Conservation (phyloP, 1,140 invertebrate species). For the Hormaphis cornu region DNA sequence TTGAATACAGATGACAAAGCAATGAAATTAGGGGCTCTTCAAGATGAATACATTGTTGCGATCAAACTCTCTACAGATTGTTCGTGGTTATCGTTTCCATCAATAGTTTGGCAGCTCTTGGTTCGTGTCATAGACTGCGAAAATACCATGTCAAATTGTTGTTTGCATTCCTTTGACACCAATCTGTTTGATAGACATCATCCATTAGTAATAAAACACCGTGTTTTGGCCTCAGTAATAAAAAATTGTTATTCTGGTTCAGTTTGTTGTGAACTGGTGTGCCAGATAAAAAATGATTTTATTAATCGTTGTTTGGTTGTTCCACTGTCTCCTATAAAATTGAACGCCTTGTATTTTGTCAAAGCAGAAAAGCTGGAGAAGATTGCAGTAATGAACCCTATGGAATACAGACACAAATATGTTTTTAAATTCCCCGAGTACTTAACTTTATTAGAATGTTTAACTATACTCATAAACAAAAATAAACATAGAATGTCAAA, state of each 20-base stretch:
- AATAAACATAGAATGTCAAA: slow-evolving; percentile 22
- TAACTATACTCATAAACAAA: neutral
- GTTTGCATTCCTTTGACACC: neutral
- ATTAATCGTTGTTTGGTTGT: neutral
- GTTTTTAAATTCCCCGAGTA: slow-evolving; percentile 15
- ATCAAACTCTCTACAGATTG: slow-evolving; percentile 1
- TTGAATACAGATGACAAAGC: slow-evolving; percentile 5
- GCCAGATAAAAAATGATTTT: neutral
- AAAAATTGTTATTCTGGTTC: slow-evolving; percentile 3
- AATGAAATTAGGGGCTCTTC: neutral
- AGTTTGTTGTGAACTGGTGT: neutral
- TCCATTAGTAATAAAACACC: slow-evolving; percentile 3
- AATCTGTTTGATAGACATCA: neutral
- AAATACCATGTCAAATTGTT: neutral
- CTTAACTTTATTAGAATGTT: neutral
- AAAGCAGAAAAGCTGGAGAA: slow-evolving; percentile 6
- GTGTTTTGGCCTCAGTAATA: neutral
- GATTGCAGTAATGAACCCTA: neutral
- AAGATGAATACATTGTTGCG: slow-evolving; percentile 16
- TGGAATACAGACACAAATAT: neutral
- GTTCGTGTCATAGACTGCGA: neutral
- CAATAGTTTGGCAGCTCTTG: neutral
- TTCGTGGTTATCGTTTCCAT: slow-evolving; percentile 14
- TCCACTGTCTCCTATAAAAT: neutral
- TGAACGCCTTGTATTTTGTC: slow-evolving; percentile 23